A percentile compares a stretch with the other conserved stretches of the same genome.
Evolutionary conservation across 2,113 vertebrate genomes (phyloP).

Genomic region (Aspidoscelis tigris): DNA sequence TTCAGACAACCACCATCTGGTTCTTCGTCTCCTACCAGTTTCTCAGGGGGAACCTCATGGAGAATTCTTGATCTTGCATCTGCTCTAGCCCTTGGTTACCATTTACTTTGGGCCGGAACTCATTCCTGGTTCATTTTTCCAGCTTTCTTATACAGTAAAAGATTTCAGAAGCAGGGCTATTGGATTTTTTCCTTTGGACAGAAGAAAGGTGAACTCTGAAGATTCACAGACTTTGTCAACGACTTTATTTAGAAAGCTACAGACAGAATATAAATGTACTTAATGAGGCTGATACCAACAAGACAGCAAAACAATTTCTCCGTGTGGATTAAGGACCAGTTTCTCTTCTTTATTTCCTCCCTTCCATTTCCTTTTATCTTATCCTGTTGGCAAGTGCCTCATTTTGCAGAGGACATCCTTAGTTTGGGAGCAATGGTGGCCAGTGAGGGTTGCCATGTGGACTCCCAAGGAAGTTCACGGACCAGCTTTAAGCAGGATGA

Average conservation of each 20-base stretch:
- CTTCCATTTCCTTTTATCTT: neutral
- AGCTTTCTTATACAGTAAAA: neutral
- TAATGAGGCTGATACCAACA: neutral
- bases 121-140: neutral
- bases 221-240: neutral
- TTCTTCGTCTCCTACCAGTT: slow-evolving; percentile 54
- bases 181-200: neutral
- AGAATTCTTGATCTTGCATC: neutral
- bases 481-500: no score
- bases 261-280: neutral
- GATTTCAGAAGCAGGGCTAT: neutral
- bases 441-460: no score
- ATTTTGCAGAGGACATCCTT: neutral
- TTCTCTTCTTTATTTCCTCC: no score
- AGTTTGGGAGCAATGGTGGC: neutral
- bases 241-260: neutral
- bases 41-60: slow-evolving; percentile 9
- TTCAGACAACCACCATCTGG: slow-evolving; percentile 68
- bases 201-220: neutral
- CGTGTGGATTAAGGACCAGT: no score
- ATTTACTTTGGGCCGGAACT: neutral
- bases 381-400: neutral
- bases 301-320: neutral
- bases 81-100: neutral
- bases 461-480: no score